These are phyloP conservation scores for Lutjanus erythropterus DNA, from an alignment of 2,113 vertebrate species.

Conservation along the genomic window DNA sequence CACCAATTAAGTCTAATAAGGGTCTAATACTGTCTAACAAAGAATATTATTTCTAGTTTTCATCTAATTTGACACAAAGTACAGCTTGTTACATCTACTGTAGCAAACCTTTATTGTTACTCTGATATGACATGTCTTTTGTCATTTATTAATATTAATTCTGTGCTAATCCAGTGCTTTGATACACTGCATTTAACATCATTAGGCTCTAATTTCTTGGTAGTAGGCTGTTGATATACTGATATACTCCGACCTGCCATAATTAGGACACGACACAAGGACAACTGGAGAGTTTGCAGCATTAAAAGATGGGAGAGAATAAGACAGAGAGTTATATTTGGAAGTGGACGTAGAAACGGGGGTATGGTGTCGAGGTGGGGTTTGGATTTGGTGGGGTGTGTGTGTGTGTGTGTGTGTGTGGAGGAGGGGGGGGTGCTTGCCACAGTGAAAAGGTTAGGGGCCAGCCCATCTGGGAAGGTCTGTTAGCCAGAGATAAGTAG, in stretches of 20 bases:
- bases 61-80: no score
- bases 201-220: neutral
- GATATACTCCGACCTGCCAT: neutral
- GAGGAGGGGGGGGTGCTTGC: constrained; percentile 10
- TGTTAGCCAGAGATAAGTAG: constrained; percentile 80
- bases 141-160: neutral
- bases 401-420: neutral
- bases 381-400: constrained; percentile 42
- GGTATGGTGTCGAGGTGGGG: constrained; percentile 24
- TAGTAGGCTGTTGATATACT: neutral
- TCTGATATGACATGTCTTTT: neutral
- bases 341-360: constrained; percentile 38
- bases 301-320: constrained; percentile 2
- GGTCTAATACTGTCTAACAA: no score
- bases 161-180: neutral
- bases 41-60: no score
- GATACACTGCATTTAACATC: neutral
- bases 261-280: constrained; percentile 20
- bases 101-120: no score
- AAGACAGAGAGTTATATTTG: constrained; percentile 37
- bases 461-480: constrained; percentile 72
- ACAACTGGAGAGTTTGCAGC: constrained; percentile 13
- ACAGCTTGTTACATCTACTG: no score
- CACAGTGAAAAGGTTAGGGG: constrained; percentile 70
- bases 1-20: no score